These are phyloP conservation scores for Mergus octosetaceus DNA, from an alignment of 2,797 vertebrate species.

Conservation along the genomic window DNA sequence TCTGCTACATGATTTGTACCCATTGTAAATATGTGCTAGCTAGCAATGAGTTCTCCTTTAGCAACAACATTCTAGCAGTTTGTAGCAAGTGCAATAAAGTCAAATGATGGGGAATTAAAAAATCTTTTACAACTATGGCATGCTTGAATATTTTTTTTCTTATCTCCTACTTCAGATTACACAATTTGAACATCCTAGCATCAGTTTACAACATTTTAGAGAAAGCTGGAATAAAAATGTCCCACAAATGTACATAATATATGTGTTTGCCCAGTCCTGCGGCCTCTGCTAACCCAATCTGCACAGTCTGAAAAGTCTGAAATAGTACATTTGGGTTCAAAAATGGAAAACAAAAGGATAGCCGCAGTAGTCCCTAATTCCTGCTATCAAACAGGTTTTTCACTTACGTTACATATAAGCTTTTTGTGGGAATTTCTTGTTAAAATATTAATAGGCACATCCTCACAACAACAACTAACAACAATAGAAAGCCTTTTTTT, in stretches of 20 bases:
- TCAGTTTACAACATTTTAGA: background rate
- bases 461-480: background rate
- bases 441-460: background rate
- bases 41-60: background rate
- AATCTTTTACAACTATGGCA: accelerated
- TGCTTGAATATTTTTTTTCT: background rate
- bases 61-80: background rate
- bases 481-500: background rate
- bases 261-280: background rate
- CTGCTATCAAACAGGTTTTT: background rate
- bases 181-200: background rate
- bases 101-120: background rate
- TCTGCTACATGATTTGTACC: background rate
- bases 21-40: background rate
- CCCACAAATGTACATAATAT: background rate
- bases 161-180: background rate
- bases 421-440: background rate
- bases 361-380: background rate
- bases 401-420: accelerated
- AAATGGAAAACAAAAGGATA: background rate
- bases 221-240: background rate
- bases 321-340: background rate
- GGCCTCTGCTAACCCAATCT: background rate
- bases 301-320: background rate
- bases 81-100: background rate